phyloP scores from a whole-genome alignment of 2,797 vertebrate genomes.

The Cottoperca gobio region DNA sequence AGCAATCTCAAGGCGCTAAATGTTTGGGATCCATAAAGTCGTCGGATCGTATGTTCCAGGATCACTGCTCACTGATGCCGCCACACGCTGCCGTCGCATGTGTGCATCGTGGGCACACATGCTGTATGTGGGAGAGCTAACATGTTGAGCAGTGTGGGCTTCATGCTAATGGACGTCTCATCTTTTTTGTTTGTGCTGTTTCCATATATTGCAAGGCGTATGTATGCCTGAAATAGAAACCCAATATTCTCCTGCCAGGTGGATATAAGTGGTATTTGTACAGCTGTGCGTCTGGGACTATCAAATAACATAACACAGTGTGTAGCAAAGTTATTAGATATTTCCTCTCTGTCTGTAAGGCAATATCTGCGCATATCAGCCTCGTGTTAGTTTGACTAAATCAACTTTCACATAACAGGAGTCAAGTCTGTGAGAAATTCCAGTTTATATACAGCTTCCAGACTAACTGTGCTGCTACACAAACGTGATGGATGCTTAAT shows the following conservation, averaged over 20 bases:
- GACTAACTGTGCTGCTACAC: background rate
- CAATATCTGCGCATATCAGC: slow-evolving; percentile 70
- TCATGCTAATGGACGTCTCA: slow-evolving; percentile 73
- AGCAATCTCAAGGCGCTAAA: too few species aligned
- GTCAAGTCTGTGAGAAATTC: slow-evolving; percentile 24
- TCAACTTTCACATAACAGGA: slow-evolving; percentile 40
- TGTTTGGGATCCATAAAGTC: too few species aligned
- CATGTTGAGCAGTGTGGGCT: slow-evolving; percentile 70
- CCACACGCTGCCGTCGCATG: too few species aligned
- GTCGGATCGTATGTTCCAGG: too few species aligned
- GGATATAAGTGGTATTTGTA: slow-evolving; percentile 77
- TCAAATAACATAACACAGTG: slow-evolving; percentile 75
- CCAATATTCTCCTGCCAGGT: slow-evolving; percentile 77
- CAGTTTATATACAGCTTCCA: slow-evolving; percentile 33
- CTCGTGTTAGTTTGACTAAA: slow-evolving; percentile 49
- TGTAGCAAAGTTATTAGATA: slow-evolving; percentile 76
- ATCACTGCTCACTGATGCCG: too few species aligned
- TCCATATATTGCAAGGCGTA: slow-evolving; percentile 75
- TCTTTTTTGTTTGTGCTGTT: slow-evolving; percentile 74
- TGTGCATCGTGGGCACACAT: too few species aligned
- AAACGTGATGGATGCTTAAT: slow-evolving; percentile 8
- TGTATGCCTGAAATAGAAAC: slow-evolving; percentile 77
- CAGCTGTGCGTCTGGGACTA: slow-evolving; percentile 67
- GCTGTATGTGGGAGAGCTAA: slow-evolving; percentile 72
- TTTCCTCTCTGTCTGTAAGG: slow-evolving; percentile 52